These are phyloP conservation scores for Colletes collaris DNA, from an alignment of 2,888 invertebrate genomes.

Conservation along the genomic window DNA sequence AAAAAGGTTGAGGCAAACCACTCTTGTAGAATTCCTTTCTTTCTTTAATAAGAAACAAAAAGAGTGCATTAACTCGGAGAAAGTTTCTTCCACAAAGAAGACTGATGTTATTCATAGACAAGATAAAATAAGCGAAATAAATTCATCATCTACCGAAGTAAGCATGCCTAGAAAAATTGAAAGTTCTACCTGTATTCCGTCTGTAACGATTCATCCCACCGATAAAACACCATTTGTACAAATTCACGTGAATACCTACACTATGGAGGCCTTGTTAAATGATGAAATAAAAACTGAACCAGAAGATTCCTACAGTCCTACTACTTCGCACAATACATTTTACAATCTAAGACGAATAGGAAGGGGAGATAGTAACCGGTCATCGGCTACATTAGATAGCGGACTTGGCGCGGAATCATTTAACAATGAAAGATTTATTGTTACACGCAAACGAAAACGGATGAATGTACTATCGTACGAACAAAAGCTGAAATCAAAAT, in stretches of 20 bases:
- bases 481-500: neutral
- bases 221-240: conserved; percentile 49
- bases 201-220: too few relatives aligned
- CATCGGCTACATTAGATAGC: neutral
- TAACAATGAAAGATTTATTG: rapidly evolving
- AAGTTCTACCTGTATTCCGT: too few relatives aligned
- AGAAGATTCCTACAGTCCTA: neutral
- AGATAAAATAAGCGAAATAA: too few relatives aligned
- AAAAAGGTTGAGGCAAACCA: conserved; percentile 54
- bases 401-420: rapidly evolving
- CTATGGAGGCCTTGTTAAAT: conserved; percentile 40
- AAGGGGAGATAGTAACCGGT: neutral
- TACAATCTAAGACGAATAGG: conserved; percentile 17
- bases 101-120: too few relatives aligned
- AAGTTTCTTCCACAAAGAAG: neutral
- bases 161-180: neutral
- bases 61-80: neutral
- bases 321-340: neutral
- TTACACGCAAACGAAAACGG: rapidly evolving
- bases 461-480: neutral
- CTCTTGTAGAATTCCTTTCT: conserved; percentile 49
- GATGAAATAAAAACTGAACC: neutral
- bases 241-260: conserved; percentile 44
- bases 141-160: neutral
- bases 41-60: neutral